A percentile compares a stretch with the other conserved stretches of the same genome.
Evolutionary conservation across 1,140 invertebrate species (phyloP).

Genomic region (Musca vetustissima): DNA sequence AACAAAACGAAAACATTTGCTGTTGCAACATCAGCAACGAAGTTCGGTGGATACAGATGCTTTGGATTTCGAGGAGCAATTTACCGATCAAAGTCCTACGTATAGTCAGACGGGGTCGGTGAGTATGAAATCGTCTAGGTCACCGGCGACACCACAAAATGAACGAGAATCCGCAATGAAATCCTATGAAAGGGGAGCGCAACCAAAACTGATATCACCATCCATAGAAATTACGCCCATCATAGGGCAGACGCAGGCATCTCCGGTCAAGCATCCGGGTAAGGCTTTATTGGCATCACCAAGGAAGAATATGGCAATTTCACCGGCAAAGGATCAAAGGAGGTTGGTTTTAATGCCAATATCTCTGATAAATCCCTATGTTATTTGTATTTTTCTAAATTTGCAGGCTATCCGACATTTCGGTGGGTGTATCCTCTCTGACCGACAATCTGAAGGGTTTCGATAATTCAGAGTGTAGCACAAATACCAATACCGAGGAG

Average conservation of each 20-base stretch:
- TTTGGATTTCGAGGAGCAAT: constrained; percentile 66
- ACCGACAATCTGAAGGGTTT: constrained; percentile 33
- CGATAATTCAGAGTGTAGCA: constrained; percentile 80
- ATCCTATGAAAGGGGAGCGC: not conserved
- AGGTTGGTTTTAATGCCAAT: not conserved
- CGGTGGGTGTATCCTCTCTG: constrained; percentile 29
- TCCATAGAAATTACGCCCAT: constrained; percentile 11
- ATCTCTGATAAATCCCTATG: not conserved
- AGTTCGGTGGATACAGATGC: constrained; percentile 83
- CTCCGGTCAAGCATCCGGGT: not conserved
- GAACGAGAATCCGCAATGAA: not conserved
- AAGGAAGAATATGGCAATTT: not conserved
- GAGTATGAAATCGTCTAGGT: not conserved
- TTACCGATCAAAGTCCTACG: constrained; percentile 19
- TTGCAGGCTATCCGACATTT: constrained; percentile 12
- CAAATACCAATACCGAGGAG: constrained; percentile 83
- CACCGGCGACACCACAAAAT: constrained; percentile 6
- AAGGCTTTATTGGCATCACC: constrained; percentile 1
- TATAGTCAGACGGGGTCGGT: not conserved
- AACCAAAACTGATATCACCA: constrained; percentile 2
- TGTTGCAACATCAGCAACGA: constrained; percentile 79
- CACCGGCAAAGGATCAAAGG: constrained; percentile 1
- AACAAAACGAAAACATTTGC: constrained; percentile 71
- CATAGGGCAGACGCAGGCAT: not conserved
- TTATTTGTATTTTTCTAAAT: not conserved